Percentiles rank a stretch among this genome's conserved stretches.
phyloP scores from a whole-genome alignment of 2,113 vertebrate genomes.

The Gallinago paraguaiae region DNA sequence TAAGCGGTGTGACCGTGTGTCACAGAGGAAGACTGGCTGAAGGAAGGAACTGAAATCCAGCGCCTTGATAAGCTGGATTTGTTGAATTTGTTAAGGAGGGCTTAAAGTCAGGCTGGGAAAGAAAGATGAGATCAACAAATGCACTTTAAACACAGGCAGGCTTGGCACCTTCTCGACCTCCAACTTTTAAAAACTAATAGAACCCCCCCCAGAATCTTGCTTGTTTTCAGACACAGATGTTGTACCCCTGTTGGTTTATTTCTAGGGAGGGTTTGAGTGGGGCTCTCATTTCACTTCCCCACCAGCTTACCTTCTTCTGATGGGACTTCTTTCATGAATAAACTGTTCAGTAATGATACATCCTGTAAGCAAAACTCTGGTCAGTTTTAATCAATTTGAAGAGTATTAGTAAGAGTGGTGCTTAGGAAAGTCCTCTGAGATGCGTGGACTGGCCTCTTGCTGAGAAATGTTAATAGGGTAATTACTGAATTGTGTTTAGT shows the following conservation, averaged over 20 bases:
- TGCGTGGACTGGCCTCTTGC: slow-evolving; percentile 34
- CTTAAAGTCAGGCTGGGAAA: not conserved
- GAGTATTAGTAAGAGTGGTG: slow-evolving; percentile 4
- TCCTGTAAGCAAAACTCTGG: slow-evolving; percentile 30
- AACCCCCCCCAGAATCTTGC: too few species aligned
- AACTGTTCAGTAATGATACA: not conserved
- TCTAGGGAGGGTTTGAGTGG: not conserved
- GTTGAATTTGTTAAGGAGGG: not conserved
- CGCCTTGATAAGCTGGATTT: not conserved
- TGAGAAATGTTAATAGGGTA: slow-evolving; percentile 47
- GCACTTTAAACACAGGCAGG: not conserved
- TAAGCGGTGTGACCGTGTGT: not conserved
- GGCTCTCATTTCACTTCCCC: not conserved
- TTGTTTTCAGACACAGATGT: accelerated
- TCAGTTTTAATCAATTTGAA: slow-evolving; percentile 45
- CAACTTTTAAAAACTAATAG: not conserved
- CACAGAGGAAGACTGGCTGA: not conserved
- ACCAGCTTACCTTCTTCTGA: not conserved
- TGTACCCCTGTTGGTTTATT: not conserved
- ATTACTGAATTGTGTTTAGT: slow-evolving; percentile 36
- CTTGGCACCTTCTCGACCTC: not conserved
- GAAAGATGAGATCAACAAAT: not conserved
- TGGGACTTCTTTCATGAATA: not conserved
- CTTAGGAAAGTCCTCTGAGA: not conserved
- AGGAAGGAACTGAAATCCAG: not conserved